These are phyloP conservation scores for Drosophila rhopaloa DNA, from an alignment of 1,140 invertebrate species.

Conservation along the genomic window DNA sequence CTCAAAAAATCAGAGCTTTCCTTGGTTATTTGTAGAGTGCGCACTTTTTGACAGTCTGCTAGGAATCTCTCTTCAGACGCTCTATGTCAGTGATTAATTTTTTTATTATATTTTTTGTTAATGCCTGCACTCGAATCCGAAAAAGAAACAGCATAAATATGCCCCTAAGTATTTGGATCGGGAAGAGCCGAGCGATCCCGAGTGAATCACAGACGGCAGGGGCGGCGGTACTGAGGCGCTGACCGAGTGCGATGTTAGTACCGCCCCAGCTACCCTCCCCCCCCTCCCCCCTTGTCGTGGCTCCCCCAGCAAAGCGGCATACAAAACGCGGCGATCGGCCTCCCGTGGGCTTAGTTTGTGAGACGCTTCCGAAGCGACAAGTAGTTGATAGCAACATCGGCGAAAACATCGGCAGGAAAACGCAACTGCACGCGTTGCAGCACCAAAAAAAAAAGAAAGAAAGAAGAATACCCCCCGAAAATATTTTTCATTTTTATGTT, in stretches of 20 bases:
- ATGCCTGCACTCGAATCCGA: conserved; percentile 48
- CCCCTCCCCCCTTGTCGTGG: background rate
- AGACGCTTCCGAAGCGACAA: conserved; percentile 77
- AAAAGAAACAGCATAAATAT: conserved; percentile 43
- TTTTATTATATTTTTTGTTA: conserved; percentile 22
- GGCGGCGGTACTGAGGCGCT: conserved; percentile 22
- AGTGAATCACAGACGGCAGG: conserved; percentile 30
- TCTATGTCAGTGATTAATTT: conserved; percentile 46
- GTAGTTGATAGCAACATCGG: conserved; percentile 68
- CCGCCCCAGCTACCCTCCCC: background rate
- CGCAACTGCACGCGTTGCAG: conserved; percentile 38
- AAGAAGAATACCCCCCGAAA: conserved; percentile 23
- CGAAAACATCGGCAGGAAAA: conserved; percentile 31
- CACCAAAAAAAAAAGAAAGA: background rate
- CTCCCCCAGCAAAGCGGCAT: conserved; percentile 19
- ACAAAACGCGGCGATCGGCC: conserved; percentile 78
- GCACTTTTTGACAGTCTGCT: conserved; percentile 51
- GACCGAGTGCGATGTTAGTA: conserved; percentile 42
- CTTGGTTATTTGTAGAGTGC: conserved; percentile 18
- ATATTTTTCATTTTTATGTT: conserved; percentile 53
- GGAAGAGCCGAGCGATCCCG: conserved; percentile 57
- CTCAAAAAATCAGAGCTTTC: conserved; percentile 8
- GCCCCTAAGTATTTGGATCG: conserved; percentile 51
- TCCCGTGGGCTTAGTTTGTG: conserved; percentile 80
- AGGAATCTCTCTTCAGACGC: conserved; percentile 53